Evolutionary conservation across 2,113 vertebrate species (phyloP), one percentile per base, ranked within the genome.

Genomic region (Perca flavescens): DNA sequence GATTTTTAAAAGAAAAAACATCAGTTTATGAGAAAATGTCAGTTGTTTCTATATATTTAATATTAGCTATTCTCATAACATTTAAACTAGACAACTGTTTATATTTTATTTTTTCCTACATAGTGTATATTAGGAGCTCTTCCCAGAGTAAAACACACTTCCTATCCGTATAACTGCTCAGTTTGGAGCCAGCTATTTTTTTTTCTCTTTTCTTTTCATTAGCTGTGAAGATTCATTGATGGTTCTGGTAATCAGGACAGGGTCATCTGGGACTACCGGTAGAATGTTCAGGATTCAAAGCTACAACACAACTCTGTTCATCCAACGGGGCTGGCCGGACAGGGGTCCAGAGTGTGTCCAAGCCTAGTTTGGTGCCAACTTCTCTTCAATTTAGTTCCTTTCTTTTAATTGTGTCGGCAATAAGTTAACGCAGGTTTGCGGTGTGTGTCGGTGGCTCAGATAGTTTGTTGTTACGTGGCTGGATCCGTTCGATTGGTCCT

Each of bases 361-460:
- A 90, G 94, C 91, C 31, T 79, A 62, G 91, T 93, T 93, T 72
- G 90, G 96, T 97, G 96, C 97, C 96, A 96, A 95, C 95, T 87
- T 91, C 77, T 88, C 57, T 15, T 94, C 73, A 46, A 73, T 69
- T 75, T 65, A 49, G 28, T 22, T 67, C 8, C 12, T 78, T 57
- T 77, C 21, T 95, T 95, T 93, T 92, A 79, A 80, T 92, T 94
- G 92, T 89, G 86, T 94, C 94, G 96, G 96, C 96, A 96, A 90
- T 95, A 94, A 93, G 75, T 90, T 86, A 64, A 93, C 83, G 83
- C 90, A 49, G 74, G 93, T 91, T 28, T 86, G 78, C 93, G 89
- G 25, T 5, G 43, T n/a, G 22, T 93, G 58, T 89, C 46, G 93
- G 93, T 91, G 92, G 96, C 97, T 97, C 96, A 90, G 88, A 56